These are phyloP conservation scores for Arge pagana DNA, from an alignment of 2,888 invertebrate genomes.

Conservation along the genomic window DNA sequence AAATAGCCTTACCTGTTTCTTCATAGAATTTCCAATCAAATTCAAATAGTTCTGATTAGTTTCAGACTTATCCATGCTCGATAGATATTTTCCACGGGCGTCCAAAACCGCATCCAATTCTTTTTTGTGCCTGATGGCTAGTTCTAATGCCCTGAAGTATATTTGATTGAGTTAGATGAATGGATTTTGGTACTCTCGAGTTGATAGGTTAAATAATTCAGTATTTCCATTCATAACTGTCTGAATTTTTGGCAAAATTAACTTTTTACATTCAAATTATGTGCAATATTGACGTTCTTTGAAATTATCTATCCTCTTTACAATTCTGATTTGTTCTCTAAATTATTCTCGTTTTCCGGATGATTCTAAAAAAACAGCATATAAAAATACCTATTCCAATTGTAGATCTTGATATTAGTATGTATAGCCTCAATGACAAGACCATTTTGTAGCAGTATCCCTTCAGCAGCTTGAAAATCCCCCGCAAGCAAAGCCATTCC, in stretches of 20 bases:
- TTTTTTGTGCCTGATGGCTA: slow-evolving; percentile 74
- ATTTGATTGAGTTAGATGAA: no score
- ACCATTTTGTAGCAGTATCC: slow-evolving; percentile 70
- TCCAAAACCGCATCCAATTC: slow-evolving; percentile 75
- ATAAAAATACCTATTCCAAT: slow-evolving; percentile 70
- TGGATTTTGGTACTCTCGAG: no score
- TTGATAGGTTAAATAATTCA: no score
- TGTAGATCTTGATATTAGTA: slow-evolving; percentile 71
- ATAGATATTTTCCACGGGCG: slow-evolving; percentile 68
- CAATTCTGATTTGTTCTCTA: no score
- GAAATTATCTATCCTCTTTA: no score
- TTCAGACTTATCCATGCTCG: slow-evolving; percentile 63
- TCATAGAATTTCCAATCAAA: slow-evolving; percentile 37
- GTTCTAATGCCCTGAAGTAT: slow-evolving; percentile 76
- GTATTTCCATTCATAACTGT: no score
- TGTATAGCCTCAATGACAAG: slow-evolving; percentile 72
- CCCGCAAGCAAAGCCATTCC: slow-evolving; percentile 72
- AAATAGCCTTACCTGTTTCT: slow-evolving; percentile 7
- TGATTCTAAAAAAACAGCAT: no score
- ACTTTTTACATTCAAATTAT: no score
- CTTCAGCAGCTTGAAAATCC: slow-evolving; percentile 72
- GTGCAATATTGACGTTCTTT: no score
- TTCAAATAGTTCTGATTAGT: slow-evolving; percentile 63
- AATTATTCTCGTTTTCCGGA: no score
- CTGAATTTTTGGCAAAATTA: no score